These are phyloP conservation scores for Araneus ventricosus DNA, from an alignment of 1,140 invertebrate genomes.

Conservation along the genomic window DNA sequence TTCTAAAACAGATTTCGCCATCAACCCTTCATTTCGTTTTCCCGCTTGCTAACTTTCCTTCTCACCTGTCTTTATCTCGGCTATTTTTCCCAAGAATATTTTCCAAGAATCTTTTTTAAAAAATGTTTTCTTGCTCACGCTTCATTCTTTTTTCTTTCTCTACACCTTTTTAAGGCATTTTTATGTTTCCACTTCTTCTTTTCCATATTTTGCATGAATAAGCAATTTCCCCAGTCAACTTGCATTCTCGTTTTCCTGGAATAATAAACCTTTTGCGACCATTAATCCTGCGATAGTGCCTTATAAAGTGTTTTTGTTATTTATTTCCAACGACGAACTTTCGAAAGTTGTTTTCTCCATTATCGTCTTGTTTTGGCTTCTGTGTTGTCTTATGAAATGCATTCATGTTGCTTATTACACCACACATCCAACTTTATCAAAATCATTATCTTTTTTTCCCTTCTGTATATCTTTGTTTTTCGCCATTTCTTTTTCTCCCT, in stretches of 20 bases:
- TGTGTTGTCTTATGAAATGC: background rate
- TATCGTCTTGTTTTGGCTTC: background rate
- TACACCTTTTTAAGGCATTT: background rate
- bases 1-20: too few relatives aligned
- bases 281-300: background rate
- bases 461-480: too few relatives aligned
- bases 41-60: too few relatives aligned
- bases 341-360: background rate
- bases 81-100: background rate
- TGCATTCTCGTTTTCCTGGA: background rate
- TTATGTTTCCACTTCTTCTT: background rate
- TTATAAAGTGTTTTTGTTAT: background rate
- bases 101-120: background rate
- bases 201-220: background rate
- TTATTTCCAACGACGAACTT: background rate
- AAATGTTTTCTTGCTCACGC: background rate
- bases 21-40: too few relatives aligned
- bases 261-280: background rate
- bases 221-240: background rate
- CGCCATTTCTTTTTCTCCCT: too few relatives aligned
- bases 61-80: too few relatives aligned
- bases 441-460: too few relatives aligned
- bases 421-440: too few relatives aligned
- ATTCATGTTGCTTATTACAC: background rate
- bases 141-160: background rate